A percentile compares a stretch with the other conserved stretches of the same genome.
phyloP scores from a whole-genome alignment of 2,888 invertebrate species.

The Panopea generosa region DNA sequence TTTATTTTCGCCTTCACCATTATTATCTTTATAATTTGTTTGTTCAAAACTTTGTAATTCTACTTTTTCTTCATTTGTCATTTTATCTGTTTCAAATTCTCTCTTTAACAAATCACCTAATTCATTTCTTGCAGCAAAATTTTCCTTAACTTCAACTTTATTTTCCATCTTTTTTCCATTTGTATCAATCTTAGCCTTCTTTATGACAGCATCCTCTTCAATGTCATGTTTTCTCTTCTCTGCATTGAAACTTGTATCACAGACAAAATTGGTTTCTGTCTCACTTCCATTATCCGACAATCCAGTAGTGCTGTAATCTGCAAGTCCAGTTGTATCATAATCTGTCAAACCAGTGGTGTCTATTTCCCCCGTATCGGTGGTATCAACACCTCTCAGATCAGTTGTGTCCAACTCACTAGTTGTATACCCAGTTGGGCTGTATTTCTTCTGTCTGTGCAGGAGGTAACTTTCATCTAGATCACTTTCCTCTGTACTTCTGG shows the following conservation, averaged over 20 bases:
- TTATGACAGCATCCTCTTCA: conserved; percentile 1
- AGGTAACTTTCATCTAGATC: conserved; percentile 38
- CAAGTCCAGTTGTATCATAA: conserved; percentile 33
- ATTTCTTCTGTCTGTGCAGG: neutral
- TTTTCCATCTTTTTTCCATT: neutral
- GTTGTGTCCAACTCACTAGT: conserved; percentile 57
- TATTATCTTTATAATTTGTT: no score
- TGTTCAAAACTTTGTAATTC: no score
- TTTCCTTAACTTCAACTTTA: no score
- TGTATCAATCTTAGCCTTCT: neutral
- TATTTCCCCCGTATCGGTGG: conserved; percentile 24
- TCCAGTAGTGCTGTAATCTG: neutral
- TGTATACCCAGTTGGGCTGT: conserved; percentile 55
- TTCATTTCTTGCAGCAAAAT: no score
- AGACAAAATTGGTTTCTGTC: neutral
- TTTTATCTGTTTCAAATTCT: conserved; percentile 1
- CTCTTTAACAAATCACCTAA: no score
- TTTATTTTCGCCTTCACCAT: no score
- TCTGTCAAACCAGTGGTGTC: conserved; percentile 38
- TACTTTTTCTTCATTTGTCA: conserved; percentile 1
- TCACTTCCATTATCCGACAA: neutral
- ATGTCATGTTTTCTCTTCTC: neutral
- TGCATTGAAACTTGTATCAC: conserved; percentile 2
- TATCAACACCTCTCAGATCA: conserved; percentile 37
- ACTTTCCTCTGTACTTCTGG: conserved; percentile 43